Conservation (phyloP, 2,888 invertebrate species). For the Eupithecia inturbata region DNA sequence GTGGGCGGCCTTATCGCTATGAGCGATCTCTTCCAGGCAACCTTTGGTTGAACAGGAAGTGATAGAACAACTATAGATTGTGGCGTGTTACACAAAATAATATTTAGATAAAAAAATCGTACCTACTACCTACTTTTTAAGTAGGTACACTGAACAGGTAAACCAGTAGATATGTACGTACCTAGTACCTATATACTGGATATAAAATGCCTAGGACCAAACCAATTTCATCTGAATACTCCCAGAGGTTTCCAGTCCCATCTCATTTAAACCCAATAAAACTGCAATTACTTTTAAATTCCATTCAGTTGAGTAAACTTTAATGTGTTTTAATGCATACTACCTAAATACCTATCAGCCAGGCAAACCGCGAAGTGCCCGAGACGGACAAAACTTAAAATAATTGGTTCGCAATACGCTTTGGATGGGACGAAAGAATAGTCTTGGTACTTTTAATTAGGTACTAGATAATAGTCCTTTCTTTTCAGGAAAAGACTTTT, state of each 20-base stretch:
- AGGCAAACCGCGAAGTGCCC: constrained; percentile 72
- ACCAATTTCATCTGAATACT: constrained; percentile 6
- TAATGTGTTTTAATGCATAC: constrained; percentile 56
- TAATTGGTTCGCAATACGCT: constrained; percentile 78
- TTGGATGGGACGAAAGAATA: constrained; percentile 45
- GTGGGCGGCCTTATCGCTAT: no score
- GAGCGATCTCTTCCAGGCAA: no score
- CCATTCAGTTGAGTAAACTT: constrained; percentile 54
- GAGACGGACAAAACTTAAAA: constrained; percentile 83
- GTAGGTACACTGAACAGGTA: neutral
- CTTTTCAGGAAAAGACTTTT: neutral
- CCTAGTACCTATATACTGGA: neutral
- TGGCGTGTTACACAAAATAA: no score
- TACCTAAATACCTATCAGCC: constrained; percentile 50
- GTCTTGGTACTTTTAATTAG: constrained; percentile 58
- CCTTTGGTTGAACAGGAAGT: no score
- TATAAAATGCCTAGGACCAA: neutral
- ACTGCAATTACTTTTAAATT: constrained; percentile 67
- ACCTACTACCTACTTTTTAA: neutral
- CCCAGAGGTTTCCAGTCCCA: constrained; percentile 19
- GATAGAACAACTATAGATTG: no score
- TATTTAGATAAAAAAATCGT: no score
- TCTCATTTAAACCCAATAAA: constrained; percentile 53
- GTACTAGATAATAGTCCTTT: no score
- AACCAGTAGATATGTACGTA: neutral